Conservation (phyloP, 2,797 vertebrate species). For the Sebastes vulpes region DNA sequence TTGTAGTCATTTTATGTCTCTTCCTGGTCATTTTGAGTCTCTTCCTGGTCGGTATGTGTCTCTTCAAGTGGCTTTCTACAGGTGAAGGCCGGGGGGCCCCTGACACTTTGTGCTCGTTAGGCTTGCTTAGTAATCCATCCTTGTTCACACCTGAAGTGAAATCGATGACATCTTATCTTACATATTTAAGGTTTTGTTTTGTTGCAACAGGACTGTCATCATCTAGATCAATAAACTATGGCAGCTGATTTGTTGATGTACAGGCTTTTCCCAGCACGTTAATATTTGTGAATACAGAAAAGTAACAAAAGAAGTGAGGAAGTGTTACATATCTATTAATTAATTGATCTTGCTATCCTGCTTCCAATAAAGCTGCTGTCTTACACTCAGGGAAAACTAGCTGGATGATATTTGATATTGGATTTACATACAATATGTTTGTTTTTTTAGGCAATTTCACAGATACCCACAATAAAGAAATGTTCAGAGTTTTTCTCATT, state of each 20-base stretch:
- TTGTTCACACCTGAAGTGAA: too few relatives aligned
- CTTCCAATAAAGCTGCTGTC: neutral
- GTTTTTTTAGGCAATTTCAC: neutral
- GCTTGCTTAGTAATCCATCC: too few relatives aligned
- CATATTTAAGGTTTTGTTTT: neutral
- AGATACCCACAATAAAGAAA: neutral
- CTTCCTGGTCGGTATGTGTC: too few relatives aligned
- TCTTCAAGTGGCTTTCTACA: too few relatives aligned
- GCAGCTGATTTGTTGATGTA: neutral
- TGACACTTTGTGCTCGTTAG: too few relatives aligned
- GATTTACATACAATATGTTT: neutral
- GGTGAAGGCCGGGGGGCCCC: too few relatives aligned
- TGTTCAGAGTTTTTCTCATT: too few relatives aligned
- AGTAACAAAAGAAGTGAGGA: neutral
- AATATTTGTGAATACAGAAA: neutral
- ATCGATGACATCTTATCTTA: neutral
- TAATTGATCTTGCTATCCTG: neutral
- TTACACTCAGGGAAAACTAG: neutral
- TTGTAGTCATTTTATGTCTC: too few relatives aligned
- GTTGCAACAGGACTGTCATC: neutral
- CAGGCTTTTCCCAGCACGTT: neutral
- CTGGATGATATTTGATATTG: neutral
- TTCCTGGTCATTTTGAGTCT: too few relatives aligned
- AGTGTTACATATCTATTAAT: neutral
- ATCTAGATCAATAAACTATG: neutral